Base-by-base conservation (phyloP, 2,888 invertebrate genomes). In the Drosophila emarginata region DNA sequence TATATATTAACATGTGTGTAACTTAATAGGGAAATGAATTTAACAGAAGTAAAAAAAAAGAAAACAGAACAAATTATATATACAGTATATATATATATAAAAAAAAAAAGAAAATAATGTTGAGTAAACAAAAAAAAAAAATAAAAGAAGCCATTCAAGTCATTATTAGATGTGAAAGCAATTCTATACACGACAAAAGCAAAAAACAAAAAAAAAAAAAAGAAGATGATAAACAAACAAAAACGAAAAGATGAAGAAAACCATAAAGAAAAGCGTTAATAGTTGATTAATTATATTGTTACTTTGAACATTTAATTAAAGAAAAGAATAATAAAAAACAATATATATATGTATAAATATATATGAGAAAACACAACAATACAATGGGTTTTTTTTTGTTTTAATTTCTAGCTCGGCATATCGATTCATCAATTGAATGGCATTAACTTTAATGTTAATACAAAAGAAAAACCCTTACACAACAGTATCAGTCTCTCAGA, bases 271-370 rank as follows among this genome's bases (percentile, higher is more conserved):
- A 79, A 87, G 79, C 86, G 89, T 82, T 87, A 82, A 82, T 82
- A 82, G 82, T 89, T 89, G 85, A 89, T 84, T 88, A 87, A 86
- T 87, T 90, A 84, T 89, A 89, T 89, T 89, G 89, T 89, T 89
- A 89, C 89, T 89, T 90, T 89, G 90, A 90, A 89, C 89, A 90
- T 87, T 90, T 80, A 87, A 88, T 78, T 87, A 78, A 80, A 83
- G 64, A 60, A 64, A 71, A 61, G 57, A 73, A 74, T 76, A 70
- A 75, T 70, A 72, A 70, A 76, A 45, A 74, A 67, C 51, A 58
- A 79, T 74, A 77, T 86, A 84, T 82, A 87, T 73, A 73, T 73
- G 64, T 87, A 86, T 73, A 73, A 64, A 86, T 84, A 79, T 85
- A 81, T 81, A 85, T 77, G 85, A 81, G 70, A 81, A 80, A 82